phyloP scores from a whole-genome alignment of 2,888 invertebrate species.

The Dioctria rufipes region DNA sequence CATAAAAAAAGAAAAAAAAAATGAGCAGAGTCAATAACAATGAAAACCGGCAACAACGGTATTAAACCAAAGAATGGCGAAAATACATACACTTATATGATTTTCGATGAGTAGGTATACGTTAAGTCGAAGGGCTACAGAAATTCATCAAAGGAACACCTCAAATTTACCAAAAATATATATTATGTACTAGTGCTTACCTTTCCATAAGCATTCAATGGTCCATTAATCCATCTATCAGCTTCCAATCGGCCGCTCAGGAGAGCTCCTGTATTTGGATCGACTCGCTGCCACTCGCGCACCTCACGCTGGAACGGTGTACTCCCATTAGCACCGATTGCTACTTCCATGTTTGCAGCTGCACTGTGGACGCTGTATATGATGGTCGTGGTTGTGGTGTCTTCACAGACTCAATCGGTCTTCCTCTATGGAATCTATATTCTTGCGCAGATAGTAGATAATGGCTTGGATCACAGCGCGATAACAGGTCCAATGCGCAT shows the following conservation, averaged over 20 bases:
- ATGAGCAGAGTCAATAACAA: too few relatives aligned
- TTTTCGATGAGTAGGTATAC: too few relatives aligned
- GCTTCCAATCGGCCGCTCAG: conserved; percentile 71
- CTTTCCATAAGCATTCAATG: conserved; percentile 71
- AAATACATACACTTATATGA: too few relatives aligned
- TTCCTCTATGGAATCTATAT: not conserved
- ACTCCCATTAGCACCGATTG: conserved; percentile 64
- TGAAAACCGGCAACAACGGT: too few relatives aligned
- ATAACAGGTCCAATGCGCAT: not conserved
- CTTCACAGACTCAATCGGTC: not conserved
- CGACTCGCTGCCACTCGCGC: conserved; percentile 72
- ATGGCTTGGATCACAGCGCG: not conserved
- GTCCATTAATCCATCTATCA: conserved; percentile 72
- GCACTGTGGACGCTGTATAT: conserved; percentile 1
- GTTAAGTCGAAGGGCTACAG: too few relatives aligned
- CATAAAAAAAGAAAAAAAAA: too few relatives aligned
- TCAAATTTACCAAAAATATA: not conserved
- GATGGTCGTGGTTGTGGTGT: not conserved
- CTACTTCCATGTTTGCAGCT: conserved; percentile 62
- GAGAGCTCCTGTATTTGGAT: conserved; percentile 71
- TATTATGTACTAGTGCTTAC: conserved; percentile 63
- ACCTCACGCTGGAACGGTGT: conserved; percentile 71
- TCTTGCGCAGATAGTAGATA: not conserved
- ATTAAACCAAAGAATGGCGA: too few relatives aligned
- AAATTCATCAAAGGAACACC: too few relatives aligned